Evolutionary conservation across 2,888 invertebrate species (phyloP).

Genomic region (Pimpla rufipes): DNA sequence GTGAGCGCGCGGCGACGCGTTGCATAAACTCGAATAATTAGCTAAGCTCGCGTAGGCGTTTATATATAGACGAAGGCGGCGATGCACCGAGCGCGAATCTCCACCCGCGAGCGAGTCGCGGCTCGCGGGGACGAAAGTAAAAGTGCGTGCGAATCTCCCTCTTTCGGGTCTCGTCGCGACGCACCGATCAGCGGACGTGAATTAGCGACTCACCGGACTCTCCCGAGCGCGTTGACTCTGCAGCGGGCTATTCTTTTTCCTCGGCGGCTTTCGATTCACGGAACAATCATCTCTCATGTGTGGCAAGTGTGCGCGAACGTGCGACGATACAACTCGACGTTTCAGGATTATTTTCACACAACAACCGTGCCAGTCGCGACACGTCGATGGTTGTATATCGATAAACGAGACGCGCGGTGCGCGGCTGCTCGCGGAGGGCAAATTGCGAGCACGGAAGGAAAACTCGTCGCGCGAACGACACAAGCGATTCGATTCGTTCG

Average conservation of each 20-base stretch:
- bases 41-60: not conserved
- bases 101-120: not conserved
- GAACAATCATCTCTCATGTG: conserved; percentile 29
- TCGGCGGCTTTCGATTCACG: conserved; percentile 24
- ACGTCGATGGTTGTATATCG: not conserved
- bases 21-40: not conserved
- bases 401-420: not conserved
- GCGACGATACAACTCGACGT: not conserved
- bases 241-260: not conserved
- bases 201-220: conserved; percentile 44
- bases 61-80: not conserved
- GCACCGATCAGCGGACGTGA: not conserved
- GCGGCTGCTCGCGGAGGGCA: not conserved
- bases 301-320: not conserved
- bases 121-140: not conserved
- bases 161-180: not conserved
- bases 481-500: not conserved
- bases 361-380: not conserved
- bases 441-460: not conserved
- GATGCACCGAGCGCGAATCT: not conserved
- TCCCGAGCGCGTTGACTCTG: conserved; percentile 21
- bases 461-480: conserved; percentile 18
- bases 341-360: conserved; percentile 2
- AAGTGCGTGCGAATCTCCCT: not conserved
- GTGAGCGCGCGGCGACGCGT: not conserved